Conservation (phyloP, 2,888 invertebrate species). For the Liodrosophila aerea region DNA sequence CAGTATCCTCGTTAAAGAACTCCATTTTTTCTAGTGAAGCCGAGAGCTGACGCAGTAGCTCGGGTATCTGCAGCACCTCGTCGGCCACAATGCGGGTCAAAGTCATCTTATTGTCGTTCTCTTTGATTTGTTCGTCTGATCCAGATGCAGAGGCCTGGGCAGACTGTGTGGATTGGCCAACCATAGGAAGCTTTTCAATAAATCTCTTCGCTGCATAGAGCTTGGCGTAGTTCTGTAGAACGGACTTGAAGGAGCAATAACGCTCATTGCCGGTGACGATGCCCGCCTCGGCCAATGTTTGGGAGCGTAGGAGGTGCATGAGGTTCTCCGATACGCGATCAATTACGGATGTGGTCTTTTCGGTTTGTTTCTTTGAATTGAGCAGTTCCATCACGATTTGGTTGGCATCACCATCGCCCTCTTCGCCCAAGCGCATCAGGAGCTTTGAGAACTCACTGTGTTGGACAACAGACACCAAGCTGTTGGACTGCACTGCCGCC, state of each 20-base stretch:
- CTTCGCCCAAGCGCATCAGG: constrained; percentile 48
- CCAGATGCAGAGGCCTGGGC: no score
- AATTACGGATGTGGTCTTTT: constrained; percentile 30
- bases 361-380: constrained; percentile 16
- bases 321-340: constrained; percentile 59
- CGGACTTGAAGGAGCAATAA: constrained; percentile 49
- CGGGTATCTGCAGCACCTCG: constrained; percentile 54
- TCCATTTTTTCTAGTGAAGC: constrained; percentile 57
- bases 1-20: constrained; percentile 63
- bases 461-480: constrained; percentile 29
- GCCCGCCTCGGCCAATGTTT: constrained; percentile 54
- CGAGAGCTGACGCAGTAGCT: constrained; percentile 54
- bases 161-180: constrained; percentile 13
- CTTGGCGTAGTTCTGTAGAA: constrained; percentile 58
- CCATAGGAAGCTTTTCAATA: constrained; percentile 54
- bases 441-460: constrained; percentile 44
- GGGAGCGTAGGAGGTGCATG: constrained; percentile 39
- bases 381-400: constrained; percentile 61
- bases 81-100: constrained; percentile 50
- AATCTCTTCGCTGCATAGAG: constrained; percentile 56
- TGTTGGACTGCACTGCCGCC: constrained; percentile 10
- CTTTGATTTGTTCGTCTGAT: not conserved
- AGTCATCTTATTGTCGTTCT: constrained; percentile 15
- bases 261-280: constrained; percentile 55
- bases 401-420: constrained; percentile 57